A percentile compares a stretch with the other conserved stretches of the same genome.
phyloP scores from a whole-genome alignment of 1,140 invertebrate genomes.

The Drosophila bocki region DNA sequence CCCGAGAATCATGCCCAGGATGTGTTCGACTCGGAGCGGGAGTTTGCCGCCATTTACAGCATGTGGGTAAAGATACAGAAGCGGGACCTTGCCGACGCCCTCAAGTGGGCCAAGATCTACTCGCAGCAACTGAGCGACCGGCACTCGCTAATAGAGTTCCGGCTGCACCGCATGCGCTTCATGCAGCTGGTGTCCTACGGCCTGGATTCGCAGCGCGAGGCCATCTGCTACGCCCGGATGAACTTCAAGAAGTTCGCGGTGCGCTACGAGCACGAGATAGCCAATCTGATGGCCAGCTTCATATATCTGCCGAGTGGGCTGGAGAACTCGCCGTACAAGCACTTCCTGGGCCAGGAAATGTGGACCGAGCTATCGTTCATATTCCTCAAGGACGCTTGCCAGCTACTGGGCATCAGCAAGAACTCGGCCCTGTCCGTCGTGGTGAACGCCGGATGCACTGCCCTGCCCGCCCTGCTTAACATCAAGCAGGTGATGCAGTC shows the following conservation, averaged over 20 bases:
- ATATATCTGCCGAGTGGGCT: constrained; percentile 93
- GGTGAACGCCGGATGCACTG: constrained; percentile 96
- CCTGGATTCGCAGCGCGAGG: constrained; percentile 84
- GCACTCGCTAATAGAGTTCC: constrained; percentile 94
- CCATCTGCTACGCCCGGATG: constrained; percentile 94
- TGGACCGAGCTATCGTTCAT: constrained; percentile 95
- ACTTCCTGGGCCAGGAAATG: constrained; percentile 91
- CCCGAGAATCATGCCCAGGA: constrained; percentile 88
- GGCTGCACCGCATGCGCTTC: constrained; percentile 89
- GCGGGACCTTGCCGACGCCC: constrained; percentile 91
- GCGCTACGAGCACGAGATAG: constrained; percentile 94
- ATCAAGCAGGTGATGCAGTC: constrained; percentile 98
- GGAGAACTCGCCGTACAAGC: constrained; percentile 92
- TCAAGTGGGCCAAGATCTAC: constrained; percentile 91
- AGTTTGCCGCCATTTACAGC: constrained; percentile 93
- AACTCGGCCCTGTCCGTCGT: constrained; percentile 89
- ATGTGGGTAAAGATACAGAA: constrained; percentile 93
- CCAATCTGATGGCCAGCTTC: constrained; percentile 95
- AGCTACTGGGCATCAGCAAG: constrained; percentile 94
- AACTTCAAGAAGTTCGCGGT: constrained; percentile 94
- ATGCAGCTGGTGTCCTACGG: constrained; percentile 84
- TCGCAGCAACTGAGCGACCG: constrained; percentile 88
- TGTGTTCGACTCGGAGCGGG: constrained; percentile 88
- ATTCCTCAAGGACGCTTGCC: constrained; percentile 97
- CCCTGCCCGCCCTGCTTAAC: constrained; percentile 96